Percentiles rank a stretch among this genome's conserved stretches.
Evolutionary conservation across 2,888 invertebrate species (phyloP).

Genomic region (Amblyteles armatorius): DNA sequence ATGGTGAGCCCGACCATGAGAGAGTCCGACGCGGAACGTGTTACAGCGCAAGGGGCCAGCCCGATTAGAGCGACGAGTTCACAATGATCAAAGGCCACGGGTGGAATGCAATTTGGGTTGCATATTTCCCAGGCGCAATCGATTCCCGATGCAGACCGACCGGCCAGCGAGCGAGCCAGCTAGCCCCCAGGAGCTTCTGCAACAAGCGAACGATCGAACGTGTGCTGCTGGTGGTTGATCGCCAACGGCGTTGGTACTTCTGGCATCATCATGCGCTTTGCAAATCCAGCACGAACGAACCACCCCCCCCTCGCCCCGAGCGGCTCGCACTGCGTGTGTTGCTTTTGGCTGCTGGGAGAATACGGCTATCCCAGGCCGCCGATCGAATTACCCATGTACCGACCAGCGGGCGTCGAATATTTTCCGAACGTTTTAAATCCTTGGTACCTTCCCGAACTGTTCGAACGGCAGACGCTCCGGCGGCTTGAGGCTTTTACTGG

Average conservation of each 20-base stretch:
- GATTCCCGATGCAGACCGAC: slow-evolving; percentile 71
- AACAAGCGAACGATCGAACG: slow-evolving; percentile 27
- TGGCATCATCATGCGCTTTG: slow-evolving; percentile 62
- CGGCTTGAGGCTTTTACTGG: slow-evolving; percentile 21
- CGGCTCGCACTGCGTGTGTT: background rate
- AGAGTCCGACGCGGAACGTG: slow-evolving; percentile 54
- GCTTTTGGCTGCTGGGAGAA: slow-evolving; percentile 2
- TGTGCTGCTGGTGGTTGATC: slow-evolving; percentile 36
- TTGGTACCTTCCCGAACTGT: background rate
- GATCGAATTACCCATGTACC: slow-evolving; percentile 51
- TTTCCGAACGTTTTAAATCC: slow-evolving; percentile 40
- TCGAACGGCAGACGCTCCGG: slow-evolving; percentile 16
- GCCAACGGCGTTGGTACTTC: slow-evolving; percentile 50
- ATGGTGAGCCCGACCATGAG: slow-evolving; percentile 23
- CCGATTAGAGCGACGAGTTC: slow-evolving; percentile 72
- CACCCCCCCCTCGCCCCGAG: background rate
- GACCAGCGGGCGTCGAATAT: slow-evolving; percentile 43
- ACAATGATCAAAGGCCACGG: slow-evolving; percentile 72
- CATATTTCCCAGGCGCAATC: slow-evolving; percentile 79
- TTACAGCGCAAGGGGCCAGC: slow-evolving; percentile 52
- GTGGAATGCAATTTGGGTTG: slow-evolving; percentile 80
- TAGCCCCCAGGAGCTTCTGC: slow-evolving; percentile 6
- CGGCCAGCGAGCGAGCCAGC: slow-evolving; percentile 46
- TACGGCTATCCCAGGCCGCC: slow-evolving; percentile 21
- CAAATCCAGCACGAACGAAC: slow-evolving; percentile 59